Conservation (phyloP, 2,797 vertebrate species). For the Meda fulgida region DNA sequence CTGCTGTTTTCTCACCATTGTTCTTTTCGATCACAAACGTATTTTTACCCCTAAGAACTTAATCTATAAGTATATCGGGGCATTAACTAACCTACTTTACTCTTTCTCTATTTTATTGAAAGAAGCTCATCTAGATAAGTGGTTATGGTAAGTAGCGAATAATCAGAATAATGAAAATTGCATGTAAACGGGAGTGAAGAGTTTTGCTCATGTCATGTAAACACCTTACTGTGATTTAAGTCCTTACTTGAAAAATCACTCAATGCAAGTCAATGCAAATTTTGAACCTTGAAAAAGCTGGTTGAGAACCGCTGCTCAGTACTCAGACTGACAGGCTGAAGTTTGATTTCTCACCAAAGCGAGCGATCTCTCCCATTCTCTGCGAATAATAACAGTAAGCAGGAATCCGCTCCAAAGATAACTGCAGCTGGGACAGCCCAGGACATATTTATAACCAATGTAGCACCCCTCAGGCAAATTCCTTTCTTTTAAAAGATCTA, state of each 20-base stretch:
- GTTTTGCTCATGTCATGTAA: background rate
- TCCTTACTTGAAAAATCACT: background rate
- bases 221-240: background rate
- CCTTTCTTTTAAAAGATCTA: slow-evolving; percentile 58
- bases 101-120: no score
- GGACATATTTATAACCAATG: slow-evolving; percentile 46
- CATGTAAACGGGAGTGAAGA: background rate
- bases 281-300: background rate
- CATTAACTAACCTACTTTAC: no score
- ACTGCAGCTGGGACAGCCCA: slow-evolving; percentile 17
- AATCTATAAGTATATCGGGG: no score
- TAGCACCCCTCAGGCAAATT: slow-evolving; percentile 62
- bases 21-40: no score
- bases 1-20: no score
- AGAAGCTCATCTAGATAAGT: no score
- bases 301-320: background rate
- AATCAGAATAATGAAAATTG: no score
- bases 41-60: no score
- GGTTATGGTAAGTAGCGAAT: no score
- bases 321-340: slow-evolving; percentile 11
- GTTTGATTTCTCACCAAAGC: slow-evolving; percentile 7
- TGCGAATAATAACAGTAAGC: slow-evolving; percentile 22
- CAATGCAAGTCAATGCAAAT: background rate
- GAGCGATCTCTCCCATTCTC: background rate
- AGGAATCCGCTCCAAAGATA: slow-evolving; percentile 41